Evolutionary conservation across 2,797 vertebrate species (phyloP).

Genomic region (Phrynocephalus forsythii): DNA sequence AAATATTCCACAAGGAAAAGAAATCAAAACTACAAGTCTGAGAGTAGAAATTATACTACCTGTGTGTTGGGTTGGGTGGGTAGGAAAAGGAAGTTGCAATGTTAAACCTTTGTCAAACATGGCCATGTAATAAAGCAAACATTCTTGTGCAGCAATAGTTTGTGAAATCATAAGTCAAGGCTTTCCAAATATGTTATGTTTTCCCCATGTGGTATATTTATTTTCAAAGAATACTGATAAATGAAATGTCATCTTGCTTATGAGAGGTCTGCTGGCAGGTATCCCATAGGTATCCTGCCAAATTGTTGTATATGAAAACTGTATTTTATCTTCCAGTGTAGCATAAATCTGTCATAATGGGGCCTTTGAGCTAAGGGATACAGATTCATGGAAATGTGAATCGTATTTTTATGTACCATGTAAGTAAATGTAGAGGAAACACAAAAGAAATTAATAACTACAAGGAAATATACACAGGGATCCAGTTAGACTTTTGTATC

Average conservation of each 20-base stretch:
- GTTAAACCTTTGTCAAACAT: background rate
- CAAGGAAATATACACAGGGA: background rate
- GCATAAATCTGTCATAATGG: constrained; percentile 59
- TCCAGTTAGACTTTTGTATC: constrained; percentile 1
- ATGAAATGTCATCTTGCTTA: constrained; percentile 50
- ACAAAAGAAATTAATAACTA: constrained; percentile 33
- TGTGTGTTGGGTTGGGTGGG: too few relatives aligned
- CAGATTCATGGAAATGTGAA: constrained; percentile 44
- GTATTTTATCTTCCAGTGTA: constrained; percentile 48
- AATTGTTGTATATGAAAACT: constrained; percentile 58
- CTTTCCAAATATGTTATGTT: constrained; percentile 9
- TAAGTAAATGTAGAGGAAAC: background rate
- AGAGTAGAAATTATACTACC: background rate
- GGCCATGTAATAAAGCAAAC: background rate
- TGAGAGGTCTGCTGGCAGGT: constrained; percentile 48
- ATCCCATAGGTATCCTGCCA: constrained; percentile 46
- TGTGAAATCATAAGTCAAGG: constrained; percentile 3
- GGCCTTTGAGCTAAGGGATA: constrained; percentile 63
- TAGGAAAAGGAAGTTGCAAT: background rate
- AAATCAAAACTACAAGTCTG: background rate
- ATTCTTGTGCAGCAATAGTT: background rate
- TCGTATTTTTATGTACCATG: constrained; percentile 4
- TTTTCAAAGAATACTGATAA: constrained; percentile 61
- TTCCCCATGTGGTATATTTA: constrained; percentile 34
- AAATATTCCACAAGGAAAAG: background rate